These are phyloP conservation scores for Fregata magnificens DNA, from an alignment of 2,113 vertebrate species.

Conservation along the genomic window DNA sequence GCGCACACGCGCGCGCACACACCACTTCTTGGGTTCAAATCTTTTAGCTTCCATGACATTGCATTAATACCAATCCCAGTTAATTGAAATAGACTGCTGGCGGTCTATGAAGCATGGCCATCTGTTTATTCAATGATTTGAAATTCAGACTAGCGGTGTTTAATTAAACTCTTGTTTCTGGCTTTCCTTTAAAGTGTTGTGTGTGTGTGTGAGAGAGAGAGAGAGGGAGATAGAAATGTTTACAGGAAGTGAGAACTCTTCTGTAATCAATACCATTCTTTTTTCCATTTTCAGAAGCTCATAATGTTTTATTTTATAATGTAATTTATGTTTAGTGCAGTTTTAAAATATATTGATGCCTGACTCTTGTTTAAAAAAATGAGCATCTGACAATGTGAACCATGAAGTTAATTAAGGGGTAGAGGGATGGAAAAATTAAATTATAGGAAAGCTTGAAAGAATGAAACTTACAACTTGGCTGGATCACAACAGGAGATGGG, in stretches of 20 bases:
- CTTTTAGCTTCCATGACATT: neutral
- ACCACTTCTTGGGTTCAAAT: neutral
- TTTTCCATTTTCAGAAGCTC: conserved; percentile 61
- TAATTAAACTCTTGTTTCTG: conserved; percentile 52
- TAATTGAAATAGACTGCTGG: conserved; percentile 27
- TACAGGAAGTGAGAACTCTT: conserved; percentile 52
- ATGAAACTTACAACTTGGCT: neutral
- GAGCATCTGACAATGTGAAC: neutral
- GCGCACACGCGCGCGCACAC: too few species aligned
- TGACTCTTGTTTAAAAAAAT: conserved; percentile 24
- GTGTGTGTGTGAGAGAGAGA: neutral
- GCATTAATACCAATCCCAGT: neutral
- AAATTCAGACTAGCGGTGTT: conserved; percentile 37
- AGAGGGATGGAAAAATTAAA: conserved; percentile 2
- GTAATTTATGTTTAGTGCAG: conserved; percentile 5
- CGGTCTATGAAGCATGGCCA: neutral
- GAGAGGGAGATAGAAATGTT: conserved; percentile 28
- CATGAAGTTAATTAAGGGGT: conserved; percentile 14
- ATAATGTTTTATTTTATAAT: conserved; percentile 43
- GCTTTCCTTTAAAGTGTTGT: conserved; percentile 21
- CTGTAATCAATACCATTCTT: conserved; percentile 55
- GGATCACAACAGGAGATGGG: neutral
- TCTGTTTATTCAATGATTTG: conserved; percentile 33
- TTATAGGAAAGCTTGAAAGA: neutral
- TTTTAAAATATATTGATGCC: conserved; percentile 31